These are phyloP conservation scores for Alligator sinensis DNA, from an alignment of 2,113 vertebrate genomes.

Conservation along the genomic window DNA sequence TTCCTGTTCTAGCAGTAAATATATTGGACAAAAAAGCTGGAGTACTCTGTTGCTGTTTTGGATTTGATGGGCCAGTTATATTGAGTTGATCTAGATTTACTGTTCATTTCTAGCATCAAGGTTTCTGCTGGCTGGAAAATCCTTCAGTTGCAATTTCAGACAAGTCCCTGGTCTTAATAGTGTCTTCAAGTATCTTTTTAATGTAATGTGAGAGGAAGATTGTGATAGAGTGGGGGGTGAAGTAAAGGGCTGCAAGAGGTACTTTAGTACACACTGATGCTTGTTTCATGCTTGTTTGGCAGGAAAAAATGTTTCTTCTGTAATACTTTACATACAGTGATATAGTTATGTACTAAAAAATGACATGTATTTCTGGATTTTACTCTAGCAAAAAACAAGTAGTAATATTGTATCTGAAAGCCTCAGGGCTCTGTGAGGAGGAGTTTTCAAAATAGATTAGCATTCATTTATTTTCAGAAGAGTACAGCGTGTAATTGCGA, in stretches of 20 bases:
- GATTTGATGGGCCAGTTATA: neutral
- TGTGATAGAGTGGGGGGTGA: neutral
- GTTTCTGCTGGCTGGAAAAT: neutral
- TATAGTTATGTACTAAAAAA: neutral
- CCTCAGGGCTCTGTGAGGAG: neutral
- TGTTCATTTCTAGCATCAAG: neutral
- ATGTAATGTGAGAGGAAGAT: neutral
- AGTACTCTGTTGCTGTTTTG: neutral
- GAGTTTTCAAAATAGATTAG: neutral
- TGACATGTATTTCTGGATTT: neutral
- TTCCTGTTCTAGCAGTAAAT: neutral
- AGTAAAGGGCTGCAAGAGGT: neutral
- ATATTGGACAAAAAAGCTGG: neutral
- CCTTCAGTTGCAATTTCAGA: neutral
- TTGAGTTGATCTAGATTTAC: neutral
- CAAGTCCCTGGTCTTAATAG: neutral
- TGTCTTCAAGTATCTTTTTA: neutral
- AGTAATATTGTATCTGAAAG: neutral
- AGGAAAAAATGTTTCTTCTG: neutral
- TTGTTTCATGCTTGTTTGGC: neutral
- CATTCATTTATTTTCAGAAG: neutral
- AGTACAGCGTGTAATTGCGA: neutral
- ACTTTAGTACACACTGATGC: neutral
- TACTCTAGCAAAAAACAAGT: neutral
- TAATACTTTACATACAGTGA: neutral